These are phyloP conservation scores for Percopsis omiscomaycus DNA, from an alignment of 2,797 vertebrate genomes.

Conservation along the genomic window DNA sequence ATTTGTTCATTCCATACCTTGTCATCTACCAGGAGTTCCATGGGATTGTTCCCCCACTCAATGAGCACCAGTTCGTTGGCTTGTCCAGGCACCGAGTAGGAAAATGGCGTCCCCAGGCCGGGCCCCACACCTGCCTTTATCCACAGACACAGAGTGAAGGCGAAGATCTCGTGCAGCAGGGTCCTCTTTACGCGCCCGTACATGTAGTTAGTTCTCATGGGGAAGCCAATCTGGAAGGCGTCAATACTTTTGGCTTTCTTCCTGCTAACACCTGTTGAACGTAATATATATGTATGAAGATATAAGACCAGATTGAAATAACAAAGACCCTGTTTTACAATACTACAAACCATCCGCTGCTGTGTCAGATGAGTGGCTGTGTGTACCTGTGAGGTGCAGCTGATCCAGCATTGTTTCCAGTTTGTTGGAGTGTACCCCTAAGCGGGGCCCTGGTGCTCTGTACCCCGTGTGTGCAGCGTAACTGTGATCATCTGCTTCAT, in stretches of 20 bases:
- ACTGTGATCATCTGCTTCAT: slow-evolving; percentile 59
- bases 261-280: slow-evolving; percentile 59
- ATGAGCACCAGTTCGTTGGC: slow-evolving; percentile 87
- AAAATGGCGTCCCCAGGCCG: slow-evolving; percentile 84
- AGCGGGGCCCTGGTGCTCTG: slow-evolving; percentile 39
- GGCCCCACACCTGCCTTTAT: slow-evolving; percentile 76
- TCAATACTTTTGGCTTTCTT: slow-evolving; percentile 65
- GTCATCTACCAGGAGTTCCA: slow-evolving; percentile 84
- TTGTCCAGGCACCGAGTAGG: slow-evolving; percentile 85
- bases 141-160: slow-evolving; percentile 86
- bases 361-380: no score
- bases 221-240: slow-evolving; percentile 83
- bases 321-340: no score
- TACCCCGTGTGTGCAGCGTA: slow-evolving; percentile 56
- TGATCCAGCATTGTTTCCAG: slow-evolving; percentile 75
- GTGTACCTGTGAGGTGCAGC: slow-evolving; percentile 68
- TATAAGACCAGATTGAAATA: no score
- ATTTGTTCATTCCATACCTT: slow-evolving; percentile 60
- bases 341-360: neutral
- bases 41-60: slow-evolving; percentile 84
- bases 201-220: slow-evolving; percentile 87
- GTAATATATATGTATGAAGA: slow-evolving; percentile 1
- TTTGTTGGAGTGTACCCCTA: slow-evolving; percentile 61
- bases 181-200: slow-evolving; percentile 79
- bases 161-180: slow-evolving; percentile 81